Base-by-base conservation (phyloP, 2,888 invertebrate species). In the Notodonta ziczac region DNA sequence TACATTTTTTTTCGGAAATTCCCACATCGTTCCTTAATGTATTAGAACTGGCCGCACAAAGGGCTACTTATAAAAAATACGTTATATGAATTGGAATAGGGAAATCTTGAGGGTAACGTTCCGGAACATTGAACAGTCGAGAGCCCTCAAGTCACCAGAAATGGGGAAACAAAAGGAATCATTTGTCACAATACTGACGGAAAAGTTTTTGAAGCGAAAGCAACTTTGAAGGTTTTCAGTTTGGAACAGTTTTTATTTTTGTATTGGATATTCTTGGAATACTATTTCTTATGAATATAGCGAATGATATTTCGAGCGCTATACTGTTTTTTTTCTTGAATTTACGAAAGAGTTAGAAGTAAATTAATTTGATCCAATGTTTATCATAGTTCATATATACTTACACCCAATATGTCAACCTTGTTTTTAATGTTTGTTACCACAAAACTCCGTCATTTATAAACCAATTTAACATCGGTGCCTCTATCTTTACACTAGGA, bases 91-190 rank as follows among this genome's bases (percentile, higher is more conserved):
- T 73, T 72, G 69, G 69, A 63, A 73, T 71, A 70, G 63, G 67
- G 61, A 71, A 69, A 71, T 71, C 59, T 75, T 65, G 66, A 70
- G 64, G 69, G 69, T 62, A 78, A 69, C 80, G 83, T 69, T 74
- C 65, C 72, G 74, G 79, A 83, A 80, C 73, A 80, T 66, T 75
- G 73, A 66, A 65, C 73, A 70, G 69, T 69, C 68, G 69, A 74
- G 61, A 69, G 65, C 66, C 65, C 65, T 73, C 66, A 72, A 70
- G 72, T 67, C 72, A 69, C 65, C 70, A 72, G 64, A 71, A 72
- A 79, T 73, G 61, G 69, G 39, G 64, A 82, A 75, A 80, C 78
- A 80, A 82, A 73, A 77, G 76, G 68, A 74, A 77, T 80, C 76
- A 74, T 81, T 80, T 81, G 77, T 80, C 76, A 81, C 70, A 71